phyloP scores from a whole-genome alignment of 2,888 invertebrate species.

The Linyphia triangularis region DNA sequence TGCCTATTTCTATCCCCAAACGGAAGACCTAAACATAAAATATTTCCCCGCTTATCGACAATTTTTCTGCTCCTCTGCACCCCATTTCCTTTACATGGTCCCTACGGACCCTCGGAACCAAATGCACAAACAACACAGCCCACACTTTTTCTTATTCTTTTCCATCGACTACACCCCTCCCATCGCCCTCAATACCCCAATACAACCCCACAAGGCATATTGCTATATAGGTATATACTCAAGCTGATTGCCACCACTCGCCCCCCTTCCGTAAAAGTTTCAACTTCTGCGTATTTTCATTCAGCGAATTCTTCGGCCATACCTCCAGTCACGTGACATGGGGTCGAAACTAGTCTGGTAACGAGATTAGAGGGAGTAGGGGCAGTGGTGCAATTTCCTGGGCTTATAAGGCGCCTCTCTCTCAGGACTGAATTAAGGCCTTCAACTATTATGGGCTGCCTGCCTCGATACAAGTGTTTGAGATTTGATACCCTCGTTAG shows the following conservation, averaged over 20 bases:
- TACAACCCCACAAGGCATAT: neutral
- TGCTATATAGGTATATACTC: slow-evolving; percentile 66
- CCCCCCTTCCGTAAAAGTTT: slow-evolving; percentile 19
- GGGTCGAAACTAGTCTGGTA: slow-evolving; percentile 56
- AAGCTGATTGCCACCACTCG: slow-evolving; percentile 43
- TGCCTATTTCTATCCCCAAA: neutral
- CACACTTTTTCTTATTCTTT: slow-evolving; percentile 6
- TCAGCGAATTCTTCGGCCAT: slow-evolving; percentile 12
- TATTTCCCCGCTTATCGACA: slow-evolving; percentile 67
- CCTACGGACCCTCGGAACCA: slow-evolving; percentile 43
- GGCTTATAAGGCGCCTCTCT: slow-evolving; percentile 21
- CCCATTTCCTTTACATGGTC: slow-evolving; percentile 66
- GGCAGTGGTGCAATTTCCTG: slow-evolving; percentile 52
- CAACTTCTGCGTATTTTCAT: slow-evolving; percentile 27
- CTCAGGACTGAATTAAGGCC: slow-evolving; percentile 33
- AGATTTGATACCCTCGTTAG: slow-evolving; percentile 49
- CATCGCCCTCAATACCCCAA: neutral
- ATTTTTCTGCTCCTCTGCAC: slow-evolving; percentile 67
- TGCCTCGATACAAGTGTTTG: slow-evolving; percentile 38
- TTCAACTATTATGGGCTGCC: too few relatives aligned
- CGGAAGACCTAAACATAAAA: slow-evolving; percentile 44
- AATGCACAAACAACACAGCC: slow-evolving; percentile 44
- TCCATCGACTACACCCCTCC: neutral
- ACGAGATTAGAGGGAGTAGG: slow-evolving; percentile 56
- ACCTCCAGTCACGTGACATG: slow-evolving; percentile 62